Evolutionary conservation across 2,888 invertebrate genomes (phyloP).

Genomic region (Yponomeuta sedellus): DNA sequence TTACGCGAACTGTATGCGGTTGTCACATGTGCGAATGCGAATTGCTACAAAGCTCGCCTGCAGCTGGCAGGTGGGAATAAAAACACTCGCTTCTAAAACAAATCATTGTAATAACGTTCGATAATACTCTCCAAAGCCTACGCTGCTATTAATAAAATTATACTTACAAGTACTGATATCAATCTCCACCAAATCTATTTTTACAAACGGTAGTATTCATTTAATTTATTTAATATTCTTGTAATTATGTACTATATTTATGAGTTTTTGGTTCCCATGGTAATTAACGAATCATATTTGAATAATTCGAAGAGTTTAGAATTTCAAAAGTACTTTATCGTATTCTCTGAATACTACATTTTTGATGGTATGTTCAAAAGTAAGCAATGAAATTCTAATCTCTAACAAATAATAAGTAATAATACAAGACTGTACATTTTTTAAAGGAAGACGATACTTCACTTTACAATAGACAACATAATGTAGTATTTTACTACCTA

Average conservation of each 20-base stretch:
- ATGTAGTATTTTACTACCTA: too few species aligned
- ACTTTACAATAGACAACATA: too few species aligned
- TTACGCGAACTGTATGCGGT: neutral
- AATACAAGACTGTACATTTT: too few species aligned
- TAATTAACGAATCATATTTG: neutral
- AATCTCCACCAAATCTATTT: neutral
- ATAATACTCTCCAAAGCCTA: conserved; percentile 4
- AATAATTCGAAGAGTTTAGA: neutral
- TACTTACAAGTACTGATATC: neutral
- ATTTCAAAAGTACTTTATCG: neutral
- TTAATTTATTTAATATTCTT: neutral
- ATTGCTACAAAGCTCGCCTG: neutral
- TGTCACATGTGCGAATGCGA: neutral
- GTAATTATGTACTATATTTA: too few species aligned
- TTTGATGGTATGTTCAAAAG: too few species aligned
- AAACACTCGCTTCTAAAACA: conserved; percentile 7
- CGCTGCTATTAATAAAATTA: neutral
- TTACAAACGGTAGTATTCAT: neutral
- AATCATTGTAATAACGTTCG: conserved; percentile 8
- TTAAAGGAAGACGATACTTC: too few species aligned
- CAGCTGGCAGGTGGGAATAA: neutral
- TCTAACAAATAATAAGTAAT: too few species aligned
- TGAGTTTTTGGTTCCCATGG: conserved; percentile 4
- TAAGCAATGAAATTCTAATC: too few species aligned
- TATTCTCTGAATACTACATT: too few species aligned